phyloP scores from a whole-genome alignment of 2,888 invertebrate genomes.

The Chalcosyrphus nemorum region DNA sequence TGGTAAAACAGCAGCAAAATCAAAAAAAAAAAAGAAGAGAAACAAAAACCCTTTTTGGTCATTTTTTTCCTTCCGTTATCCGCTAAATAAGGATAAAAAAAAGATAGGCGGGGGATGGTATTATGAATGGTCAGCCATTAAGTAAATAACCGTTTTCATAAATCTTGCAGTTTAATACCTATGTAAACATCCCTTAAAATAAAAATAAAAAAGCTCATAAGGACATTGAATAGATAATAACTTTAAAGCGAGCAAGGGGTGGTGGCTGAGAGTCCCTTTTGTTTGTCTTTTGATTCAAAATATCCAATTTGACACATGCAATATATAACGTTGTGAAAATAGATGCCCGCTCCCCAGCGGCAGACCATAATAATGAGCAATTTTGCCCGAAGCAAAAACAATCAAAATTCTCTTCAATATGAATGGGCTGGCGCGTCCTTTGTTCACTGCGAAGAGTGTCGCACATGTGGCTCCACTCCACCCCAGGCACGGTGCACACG shows the following conservation, averaged over 20 bases:
- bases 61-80: background rate
- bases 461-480: constrained; percentile 18
- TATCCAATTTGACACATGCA: constrained; percentile 1
- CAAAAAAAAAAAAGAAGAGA: constrained; percentile 13
- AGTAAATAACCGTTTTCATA: constrained; percentile 51
- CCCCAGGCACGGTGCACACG: background rate
- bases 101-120: constrained; percentile 1
- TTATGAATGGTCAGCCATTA: constrained; percentile 51
- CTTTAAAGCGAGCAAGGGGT: background rate
- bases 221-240: background rate
- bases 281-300: background rate
- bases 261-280: background rate
- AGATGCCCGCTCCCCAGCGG: background rate
- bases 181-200: constrained; percentile 21
- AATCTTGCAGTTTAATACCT: constrained; percentile 46
- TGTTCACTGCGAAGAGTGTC: background rate
- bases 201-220: background rate
- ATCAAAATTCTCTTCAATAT: constrained; percentile 35
- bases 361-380: constrained; percentile 31
- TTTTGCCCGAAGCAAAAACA: constrained; percentile 31
- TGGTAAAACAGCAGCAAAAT: constrained; percentile 21
- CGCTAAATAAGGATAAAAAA: background rate
- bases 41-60: background rate
- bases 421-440: background rate
- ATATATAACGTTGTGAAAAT: background rate